phyloP scores from a whole-genome alignment of 1,140 invertebrate genomes.

The Archivesica marissinica region DNA sequence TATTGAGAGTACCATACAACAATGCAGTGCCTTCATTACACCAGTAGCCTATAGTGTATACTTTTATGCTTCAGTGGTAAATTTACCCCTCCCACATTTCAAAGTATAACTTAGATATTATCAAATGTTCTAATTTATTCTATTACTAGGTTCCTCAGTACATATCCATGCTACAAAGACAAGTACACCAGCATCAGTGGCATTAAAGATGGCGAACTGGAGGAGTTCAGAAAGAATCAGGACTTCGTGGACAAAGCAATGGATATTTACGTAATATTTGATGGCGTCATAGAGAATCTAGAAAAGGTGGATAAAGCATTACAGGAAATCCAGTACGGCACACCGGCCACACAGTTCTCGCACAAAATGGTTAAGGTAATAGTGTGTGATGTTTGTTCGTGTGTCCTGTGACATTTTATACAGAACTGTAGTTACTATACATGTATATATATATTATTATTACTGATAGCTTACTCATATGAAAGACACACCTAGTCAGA shows the following conservation, averaged over 20 bases:
- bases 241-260: conserved; percentile 34
- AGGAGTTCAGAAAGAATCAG: conserved; percentile 29
- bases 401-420: background rate
- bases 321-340: conserved; percentile 10
- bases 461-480: too few relatives aligned
- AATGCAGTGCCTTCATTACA: background rate
- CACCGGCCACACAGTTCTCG: conserved; percentile 3
- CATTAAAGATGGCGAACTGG: conserved; percentile 25
- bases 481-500: too few relatives aligned
- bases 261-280: conserved; percentile 52
- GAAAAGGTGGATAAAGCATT: conserved; percentile 55
- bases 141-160: conserved; percentile 29
- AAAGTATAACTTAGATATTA: too few relatives aligned
- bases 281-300: conserved; percentile 41
- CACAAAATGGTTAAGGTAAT: conserved; percentile 48
- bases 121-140: background rate
- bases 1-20: background rate
- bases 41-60: background rate
- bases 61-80: background rate
- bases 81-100: too few relatives aligned
- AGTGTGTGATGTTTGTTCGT: background rate
- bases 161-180: background rate
- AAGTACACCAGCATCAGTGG: conserved; percentile 3
- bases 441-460: too few relatives aligned
- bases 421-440: too few relatives aligned